These are phyloP conservation scores for Porites divaricata DNA, from an alignment of 92 coral and sea anemone species.

Conservation along the genomic window DNA sequence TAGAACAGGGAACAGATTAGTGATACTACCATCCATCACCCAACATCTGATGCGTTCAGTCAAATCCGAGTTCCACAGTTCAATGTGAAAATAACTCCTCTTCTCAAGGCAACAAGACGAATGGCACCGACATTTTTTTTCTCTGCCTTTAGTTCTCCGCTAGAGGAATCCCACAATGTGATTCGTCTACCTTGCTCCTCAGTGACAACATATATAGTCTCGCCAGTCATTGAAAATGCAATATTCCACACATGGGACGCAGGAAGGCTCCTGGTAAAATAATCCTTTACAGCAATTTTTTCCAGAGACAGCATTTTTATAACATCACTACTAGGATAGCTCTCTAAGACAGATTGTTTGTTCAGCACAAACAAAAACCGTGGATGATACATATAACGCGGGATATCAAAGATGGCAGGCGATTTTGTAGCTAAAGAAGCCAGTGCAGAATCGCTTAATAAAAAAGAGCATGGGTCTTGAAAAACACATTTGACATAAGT, in stretches of 20 bases:
- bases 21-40: neutral
- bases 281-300: neutral
- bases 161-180: constrained; percentile 6
- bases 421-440: no score
- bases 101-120: neutral
- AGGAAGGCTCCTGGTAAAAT: no score
- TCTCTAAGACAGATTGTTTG: neutral
- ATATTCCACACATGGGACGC: fast-evolving
- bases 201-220: neutral
- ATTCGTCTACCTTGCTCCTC: neutral
- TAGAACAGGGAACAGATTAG: no score
- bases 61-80: neutral
- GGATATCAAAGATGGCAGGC: no score
- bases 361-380: neutral
- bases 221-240: constrained; percentile 4
- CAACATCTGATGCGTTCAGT: neutral
- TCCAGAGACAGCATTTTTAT: neutral
- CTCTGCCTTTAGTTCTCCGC: neutral
- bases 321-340: neutral
- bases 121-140: neutral
- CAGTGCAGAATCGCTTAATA: constrained; percentile 1
- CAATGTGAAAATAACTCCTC: neutral
- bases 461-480: neutral
- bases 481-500: no score
- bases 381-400: no score